These are phyloP conservation scores for Hydractinia echinata DNA, from an alignment of 30 jellyfish, hydroid and myxozoan species.

Conservation along the genomic window DNA sequence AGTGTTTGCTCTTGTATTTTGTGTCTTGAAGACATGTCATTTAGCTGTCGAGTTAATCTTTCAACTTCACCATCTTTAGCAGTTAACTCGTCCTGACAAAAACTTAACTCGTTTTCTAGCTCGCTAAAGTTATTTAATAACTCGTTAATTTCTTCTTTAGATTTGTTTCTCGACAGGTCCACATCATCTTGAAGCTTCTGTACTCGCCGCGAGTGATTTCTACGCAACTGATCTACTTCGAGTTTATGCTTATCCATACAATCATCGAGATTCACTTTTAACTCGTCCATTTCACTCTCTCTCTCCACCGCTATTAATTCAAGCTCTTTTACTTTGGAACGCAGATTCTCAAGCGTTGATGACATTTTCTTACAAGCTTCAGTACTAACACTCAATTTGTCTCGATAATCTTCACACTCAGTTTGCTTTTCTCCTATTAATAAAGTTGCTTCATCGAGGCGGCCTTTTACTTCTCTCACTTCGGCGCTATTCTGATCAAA, in stretches of 20 bases:
- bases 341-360: neutral
- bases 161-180: neutral
- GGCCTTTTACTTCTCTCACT: neutral
- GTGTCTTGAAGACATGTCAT: neutral
- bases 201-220: neutral
- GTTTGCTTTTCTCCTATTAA: neutral
- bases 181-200: neutral
- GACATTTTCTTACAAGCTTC: neutral
- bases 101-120: conserved; percentile 16
- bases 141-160: conserved; percentile 17
- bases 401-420: neutral
- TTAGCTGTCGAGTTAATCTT: neutral
- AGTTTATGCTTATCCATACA: neutral
- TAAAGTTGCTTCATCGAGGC: neutral
- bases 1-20: conserved; percentile 1
- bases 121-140: conserved; percentile 13
- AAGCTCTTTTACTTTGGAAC: neutral
- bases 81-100: conserved; percentile 22
- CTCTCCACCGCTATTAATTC: neutral
- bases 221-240: neutral
- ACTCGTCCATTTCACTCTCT: neutral
- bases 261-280: neutral
- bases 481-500: no score
- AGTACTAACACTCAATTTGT: neutral
- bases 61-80: neutral